Base-by-base conservation (phyloP, 2,113 vertebrate species). In the Rhynchomys soricoides region DNA sequence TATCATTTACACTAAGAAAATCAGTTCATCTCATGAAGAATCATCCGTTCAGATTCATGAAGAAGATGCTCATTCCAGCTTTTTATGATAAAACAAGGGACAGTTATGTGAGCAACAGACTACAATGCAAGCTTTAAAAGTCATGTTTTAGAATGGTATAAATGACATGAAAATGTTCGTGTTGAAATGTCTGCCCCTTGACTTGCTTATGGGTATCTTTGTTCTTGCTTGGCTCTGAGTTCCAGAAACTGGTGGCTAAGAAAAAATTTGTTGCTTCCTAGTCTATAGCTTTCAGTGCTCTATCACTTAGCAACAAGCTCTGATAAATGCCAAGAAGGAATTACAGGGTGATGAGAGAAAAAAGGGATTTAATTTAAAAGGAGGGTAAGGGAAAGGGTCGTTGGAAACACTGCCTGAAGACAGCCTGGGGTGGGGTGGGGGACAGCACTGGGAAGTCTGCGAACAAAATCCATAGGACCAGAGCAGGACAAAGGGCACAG, bases 1-100 rank as follows among this genome's bases (percentile, higher is more conserved):
- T 86, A 94, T 90, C 57, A 48, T 45, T 29, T 62, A 82, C 57
- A 82, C 68, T n/a, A 78, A 87, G 43, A n/a, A 82, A 95, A 77
- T 90, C 45, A 78, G 43, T 19, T 15, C 31, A 15, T 29, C 31
- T 13, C 64, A 68, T 13, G 64, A 29, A 68, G 12, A 15, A 29
- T 29, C 64, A 70, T 6, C 37, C 16, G 7, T n/a, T 62, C 57
- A 62, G 21, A 92, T 79, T 59, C 86, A 75, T 17, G 17, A 8
- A 89, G 64, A 83, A 71, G 81, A 52, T 21, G 70, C 11, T 57
- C 37, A 24, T 24, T 59, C 37, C 50, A 22, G 52, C 86, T 64
- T 70, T 55, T 95, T 21, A 52, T 34, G 75, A 40, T 74, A 79
- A 93, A 34, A 12, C 68, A 68, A 4, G 7, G 22, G 43, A 68